Evolutionary conservation across 2,888 invertebrate species (phyloP).

Genomic region (Agrotis clavis): DNA sequence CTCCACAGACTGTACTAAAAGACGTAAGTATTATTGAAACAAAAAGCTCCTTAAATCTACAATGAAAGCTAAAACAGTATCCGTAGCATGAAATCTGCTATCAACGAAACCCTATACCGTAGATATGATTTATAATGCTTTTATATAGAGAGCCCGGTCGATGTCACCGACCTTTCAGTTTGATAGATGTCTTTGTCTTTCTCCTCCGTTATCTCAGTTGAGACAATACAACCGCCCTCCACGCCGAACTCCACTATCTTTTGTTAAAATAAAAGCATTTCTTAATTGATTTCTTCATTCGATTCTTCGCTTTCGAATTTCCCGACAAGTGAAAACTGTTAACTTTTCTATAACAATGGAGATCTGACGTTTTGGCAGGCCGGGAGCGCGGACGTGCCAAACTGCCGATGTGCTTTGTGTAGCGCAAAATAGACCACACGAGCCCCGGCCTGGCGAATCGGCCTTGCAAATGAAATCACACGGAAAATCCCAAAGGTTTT

Average conservation of each 20-base stretch:
- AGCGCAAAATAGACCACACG: conserved; percentile 75
- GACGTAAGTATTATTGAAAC: conserved; percentile 46
- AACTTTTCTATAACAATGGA: conserved; percentile 76
- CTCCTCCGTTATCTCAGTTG: conserved; percentile 69
- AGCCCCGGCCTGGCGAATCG: conserved; percentile 56
- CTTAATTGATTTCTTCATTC: conserved; percentile 72
- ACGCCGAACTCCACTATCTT: conserved; percentile 71
- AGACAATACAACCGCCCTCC: conserved; percentile 70
- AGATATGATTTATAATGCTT: conserved; percentile 58
- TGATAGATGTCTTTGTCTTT: conserved; percentile 79
- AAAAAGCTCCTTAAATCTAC: conserved; percentile 30
- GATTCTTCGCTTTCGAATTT: conserved; percentile 65
- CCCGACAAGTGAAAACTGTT: conserved; percentile 77
- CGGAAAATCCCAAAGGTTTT: conserved; percentile 64
- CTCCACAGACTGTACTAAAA: conserved; percentile 13
- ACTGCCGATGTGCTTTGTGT: conserved; percentile 78
- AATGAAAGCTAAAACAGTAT: conserved; percentile 38
- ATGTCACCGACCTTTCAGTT: conserved; percentile 72
- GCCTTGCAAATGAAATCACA: conserved; percentile 68
- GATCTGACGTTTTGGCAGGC: conserved; percentile 75
- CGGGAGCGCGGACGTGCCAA: conserved; percentile 77
- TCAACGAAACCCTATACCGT: conserved; percentile 43
- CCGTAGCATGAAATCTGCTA: conserved; percentile 32
- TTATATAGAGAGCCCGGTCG: conserved; percentile 65
- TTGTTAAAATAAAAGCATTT: conserved; percentile 69